Conservation (phyloP, 2,113 vertebrate species). For the pig (Sus scrofa) region T2T-Sscrofa CM000818.6:12053001-12053500, state of each 20-base stretch:
- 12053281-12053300: background rate
- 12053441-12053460: background rate
- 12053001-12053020: background rate
- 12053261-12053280: background rate
- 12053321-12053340: background rate
- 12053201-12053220: background rate
- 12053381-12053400: background rate
- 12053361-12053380: background rate
- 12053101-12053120: background rate
- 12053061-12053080: background rate
- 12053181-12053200: background rate
- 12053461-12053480: background rate
- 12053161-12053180: background rate
- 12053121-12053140: slow-evolving; percentile 9
- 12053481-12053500: background rate
- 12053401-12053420: background rate
- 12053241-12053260: background rate
- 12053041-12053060: slow-evolving; percentile 29
- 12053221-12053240: background rate
- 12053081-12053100: background rate
- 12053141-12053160: background rate
- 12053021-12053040: background rate
- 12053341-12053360: background rate
- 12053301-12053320: background rate
- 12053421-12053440: background rate